phyloP scores from a whole-genome alignment of 1,140 invertebrate species.

The Bombus consobrinus region DNA sequence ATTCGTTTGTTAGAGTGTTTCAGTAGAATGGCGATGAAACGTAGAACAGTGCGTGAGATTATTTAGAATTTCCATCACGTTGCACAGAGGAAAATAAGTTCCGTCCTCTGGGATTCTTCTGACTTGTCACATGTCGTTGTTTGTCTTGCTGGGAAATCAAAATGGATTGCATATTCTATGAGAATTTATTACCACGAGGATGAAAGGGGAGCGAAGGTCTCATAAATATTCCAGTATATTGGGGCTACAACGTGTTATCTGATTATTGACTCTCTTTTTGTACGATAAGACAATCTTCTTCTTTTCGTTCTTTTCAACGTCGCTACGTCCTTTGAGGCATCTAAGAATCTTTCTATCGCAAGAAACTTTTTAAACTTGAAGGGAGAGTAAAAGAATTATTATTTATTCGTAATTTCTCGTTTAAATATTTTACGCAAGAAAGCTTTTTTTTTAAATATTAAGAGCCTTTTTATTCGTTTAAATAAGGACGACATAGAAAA shows the following conservation, averaged over 20 bases:
- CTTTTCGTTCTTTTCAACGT: not conserved
- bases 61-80: constrained; percentile 45
- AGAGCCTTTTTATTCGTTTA: too few species aligned
- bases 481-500: too few species aligned
- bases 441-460: too few species aligned
- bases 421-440: too few species aligned
- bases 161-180: constrained; percentile 28
- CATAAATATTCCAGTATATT: not conserved
- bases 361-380: not conserved
- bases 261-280: not conserved
- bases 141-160: constrained; percentile 4
- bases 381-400: too few species aligned
- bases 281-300: not conserved
- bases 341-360: too few species aligned
- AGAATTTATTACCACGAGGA: constrained; percentile 4
- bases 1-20: not conserved
- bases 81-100: constrained; percentile 29
- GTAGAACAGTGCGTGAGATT: too few species aligned
- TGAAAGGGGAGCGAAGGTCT: not conserved
- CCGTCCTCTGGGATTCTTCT: constrained; percentile 16
- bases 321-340: too few species aligned
- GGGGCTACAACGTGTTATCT: not conserved
- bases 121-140: constrained; percentile 23
- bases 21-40: not conserved
- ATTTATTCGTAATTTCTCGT: too few species aligned